Evolutionary conservation across 1,140 invertebrate genomes (phyloP).

Genomic region (Phymastichus coffea): DNA sequence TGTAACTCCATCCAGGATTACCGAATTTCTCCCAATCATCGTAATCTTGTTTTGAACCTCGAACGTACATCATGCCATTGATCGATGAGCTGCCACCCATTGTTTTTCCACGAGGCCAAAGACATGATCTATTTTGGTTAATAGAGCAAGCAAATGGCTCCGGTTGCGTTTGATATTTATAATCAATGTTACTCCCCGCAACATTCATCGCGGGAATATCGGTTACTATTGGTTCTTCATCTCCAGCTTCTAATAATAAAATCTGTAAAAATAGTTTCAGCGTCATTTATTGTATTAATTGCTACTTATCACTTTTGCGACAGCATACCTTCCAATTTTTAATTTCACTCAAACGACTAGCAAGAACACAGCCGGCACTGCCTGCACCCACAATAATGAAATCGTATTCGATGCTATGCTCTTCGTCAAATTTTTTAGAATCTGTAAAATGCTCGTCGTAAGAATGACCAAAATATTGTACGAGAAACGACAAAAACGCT

Average conservation of each 20-base stretch:
- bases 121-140: slow-evolving; percentile 7
- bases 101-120: slow-evolving; percentile 14
- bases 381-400: slow-evolving; percentile 5
- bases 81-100: slow-evolving; percentile 70
- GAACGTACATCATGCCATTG: slow-evolving; percentile 73
- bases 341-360: slow-evolving; percentile 9
- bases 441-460: background rate
- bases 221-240: slow-evolving; percentile 46
- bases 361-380: slow-evolving; percentile 9
- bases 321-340: slow-evolving; percentile 13
- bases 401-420: too few species aligned
- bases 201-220: slow-evolving; percentile 46
- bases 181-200: slow-evolving; percentile 52
- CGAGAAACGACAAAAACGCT: background rate
- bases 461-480: background rate
- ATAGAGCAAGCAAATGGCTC: slow-evolving; percentile 36
- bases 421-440: background rate
- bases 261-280: slow-evolving; percentile 38
- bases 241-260: slow-evolving; percentile 47
- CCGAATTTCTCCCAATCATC: slow-evolving; percentile 69
- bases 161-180: slow-evolving; percentile 54
- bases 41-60: slow-evolving; percentile 67
- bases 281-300: too few species aligned
- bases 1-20: slow-evolving; percentile 81
- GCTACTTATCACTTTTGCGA: slow-evolving; percentile 36